phyloP scores from a whole-genome alignment of 2,888 invertebrate genomes.

The Camponotus fellah region DNA sequence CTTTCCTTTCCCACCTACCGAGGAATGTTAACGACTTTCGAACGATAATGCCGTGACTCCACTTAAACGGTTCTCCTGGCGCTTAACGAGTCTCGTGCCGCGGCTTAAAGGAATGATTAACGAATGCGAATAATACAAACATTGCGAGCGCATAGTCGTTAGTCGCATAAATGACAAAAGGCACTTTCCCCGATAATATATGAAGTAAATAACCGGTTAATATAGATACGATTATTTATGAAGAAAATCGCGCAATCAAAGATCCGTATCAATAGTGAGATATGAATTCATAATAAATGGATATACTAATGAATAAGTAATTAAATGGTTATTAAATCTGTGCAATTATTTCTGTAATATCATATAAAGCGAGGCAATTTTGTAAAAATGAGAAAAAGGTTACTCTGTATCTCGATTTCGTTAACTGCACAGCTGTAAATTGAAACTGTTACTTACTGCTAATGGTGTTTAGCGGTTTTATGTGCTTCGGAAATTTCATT shows the following conservation, averaged over 20 bases:
- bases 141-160: conserved; percentile 37
- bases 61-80: conserved; percentile 54
- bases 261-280: background rate
- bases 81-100: conserved; percentile 62
- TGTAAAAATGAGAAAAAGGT: background rate
- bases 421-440: conserved; percentile 7
- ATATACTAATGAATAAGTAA: background rate
- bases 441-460: conserved; percentile 5
- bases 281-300: background rate
- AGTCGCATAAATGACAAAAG: conserved; percentile 45
- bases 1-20: conserved; percentile 40
- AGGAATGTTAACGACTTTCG: conserved; percentile 63
- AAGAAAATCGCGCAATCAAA: background rate
- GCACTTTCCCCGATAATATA: conserved; percentile 32
- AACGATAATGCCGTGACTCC: conserved; percentile 59
- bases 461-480: background rate
- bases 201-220: conserved; percentile 1
- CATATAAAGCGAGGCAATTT: background rate
- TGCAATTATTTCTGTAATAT: background rate
- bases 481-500: conserved; percentile 31
- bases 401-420: background rate
- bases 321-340: conserved; percentile 6
- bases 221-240: background rate
- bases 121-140: conserved; percentile 62
- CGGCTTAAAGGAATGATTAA: conserved; percentile 60